A percentile compares a stretch with the other conserved stretches of the same genome.
These are phyloP conservation scores for Chloromyia formosa DNA, from an alignment of 2,888 invertebrate genomes.

Conservation along the genomic window DNA sequence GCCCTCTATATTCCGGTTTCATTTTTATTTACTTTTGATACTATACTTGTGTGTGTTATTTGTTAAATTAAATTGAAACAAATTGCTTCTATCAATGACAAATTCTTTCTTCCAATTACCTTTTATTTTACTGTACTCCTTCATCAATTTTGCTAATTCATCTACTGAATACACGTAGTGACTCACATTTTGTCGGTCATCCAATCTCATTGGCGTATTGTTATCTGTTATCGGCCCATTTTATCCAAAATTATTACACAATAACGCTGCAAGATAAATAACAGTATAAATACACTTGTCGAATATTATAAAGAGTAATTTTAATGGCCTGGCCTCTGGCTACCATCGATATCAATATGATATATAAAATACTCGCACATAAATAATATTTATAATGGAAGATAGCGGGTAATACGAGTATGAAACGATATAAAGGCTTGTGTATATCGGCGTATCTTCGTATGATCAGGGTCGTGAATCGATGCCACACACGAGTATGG, in stretches of 20 bases:
- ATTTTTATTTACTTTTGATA: too few relatives aligned
- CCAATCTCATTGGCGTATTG: not conserved
- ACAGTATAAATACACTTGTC: not conserved
- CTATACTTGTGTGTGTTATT: too few relatives aligned
- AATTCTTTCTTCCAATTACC: too few relatives aligned
- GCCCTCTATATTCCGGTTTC: too few relatives aligned
- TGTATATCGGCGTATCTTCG: not conserved
- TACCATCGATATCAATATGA: not conserved
- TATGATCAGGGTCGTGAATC: not conserved
- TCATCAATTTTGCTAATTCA: not conserved
- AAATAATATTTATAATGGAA: not conserved
- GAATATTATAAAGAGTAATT: not conserved
- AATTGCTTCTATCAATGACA: too few relatives aligned
- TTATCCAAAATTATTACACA: slow-evolving; percentile 1
- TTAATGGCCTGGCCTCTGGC: not conserved
- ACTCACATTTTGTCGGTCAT: too few relatives aligned
- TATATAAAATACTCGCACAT: not conserved
- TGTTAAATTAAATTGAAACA: too few relatives aligned
- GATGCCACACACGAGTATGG: not conserved
- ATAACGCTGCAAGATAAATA: not conserved
- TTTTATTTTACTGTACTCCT: too few relatives aligned
- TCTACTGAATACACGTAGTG: too few relatives aligned
- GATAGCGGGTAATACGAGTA: not conserved
- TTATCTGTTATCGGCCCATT: not conserved
- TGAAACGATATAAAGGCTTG: not conserved